Evolutionary conservation across 1,140 invertebrate genomes (phyloP).

Genomic region (Drosophila quadrilineata): DNA sequence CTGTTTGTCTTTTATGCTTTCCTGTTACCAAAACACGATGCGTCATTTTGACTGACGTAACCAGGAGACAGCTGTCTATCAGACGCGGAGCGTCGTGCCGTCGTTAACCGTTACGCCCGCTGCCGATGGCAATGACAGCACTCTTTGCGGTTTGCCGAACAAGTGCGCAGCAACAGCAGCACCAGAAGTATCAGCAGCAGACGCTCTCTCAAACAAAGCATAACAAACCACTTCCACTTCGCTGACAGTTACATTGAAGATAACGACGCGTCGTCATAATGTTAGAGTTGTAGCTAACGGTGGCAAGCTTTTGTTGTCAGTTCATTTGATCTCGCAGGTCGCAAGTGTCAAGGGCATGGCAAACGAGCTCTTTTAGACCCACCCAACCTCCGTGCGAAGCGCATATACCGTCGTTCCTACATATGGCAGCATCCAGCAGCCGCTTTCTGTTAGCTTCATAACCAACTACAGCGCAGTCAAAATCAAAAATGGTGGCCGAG

Average conservation of each 20-base stretch:
- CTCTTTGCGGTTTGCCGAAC: slow-evolving; percentile 72
- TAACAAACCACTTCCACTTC: too few species aligned
- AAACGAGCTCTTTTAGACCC: too few species aligned
- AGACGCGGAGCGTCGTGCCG: slow-evolving; percentile 57
- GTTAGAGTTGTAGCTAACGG: slow-evolving; percentile 15
- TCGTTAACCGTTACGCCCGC: slow-evolving; percentile 67
- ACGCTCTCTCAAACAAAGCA: background rate
- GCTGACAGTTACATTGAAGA: slow-evolving; percentile 1
- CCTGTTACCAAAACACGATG: slow-evolving; percentile 81
- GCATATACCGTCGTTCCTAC: background rate
- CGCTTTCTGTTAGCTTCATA: slow-evolving; percentile 74
- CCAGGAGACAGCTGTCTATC: slow-evolving; percentile 81
- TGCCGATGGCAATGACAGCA: slow-evolving; percentile 72
- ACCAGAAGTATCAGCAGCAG: slow-evolving; percentile 9
- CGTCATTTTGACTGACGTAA: slow-evolving; percentile 82
- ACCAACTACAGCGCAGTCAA: slow-evolving; percentile 60
- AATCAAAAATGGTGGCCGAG: slow-evolving; percentile 75
- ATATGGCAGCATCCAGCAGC: slow-evolving; percentile 42
- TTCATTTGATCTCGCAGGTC: slow-evolving; percentile 21
- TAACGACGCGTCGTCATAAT: slow-evolving; percentile 15
- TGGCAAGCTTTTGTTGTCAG: background rate
- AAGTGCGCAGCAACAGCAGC: slow-evolving; percentile 66
- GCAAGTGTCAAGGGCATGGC: slow-evolving; percentile 50
- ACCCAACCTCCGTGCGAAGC: background rate
- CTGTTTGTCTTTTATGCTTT: slow-evolving; percentile 60